phyloP scores from a whole-genome alignment of 1,140 invertebrate genomes.

The Batillaria attramentaria region DNA sequence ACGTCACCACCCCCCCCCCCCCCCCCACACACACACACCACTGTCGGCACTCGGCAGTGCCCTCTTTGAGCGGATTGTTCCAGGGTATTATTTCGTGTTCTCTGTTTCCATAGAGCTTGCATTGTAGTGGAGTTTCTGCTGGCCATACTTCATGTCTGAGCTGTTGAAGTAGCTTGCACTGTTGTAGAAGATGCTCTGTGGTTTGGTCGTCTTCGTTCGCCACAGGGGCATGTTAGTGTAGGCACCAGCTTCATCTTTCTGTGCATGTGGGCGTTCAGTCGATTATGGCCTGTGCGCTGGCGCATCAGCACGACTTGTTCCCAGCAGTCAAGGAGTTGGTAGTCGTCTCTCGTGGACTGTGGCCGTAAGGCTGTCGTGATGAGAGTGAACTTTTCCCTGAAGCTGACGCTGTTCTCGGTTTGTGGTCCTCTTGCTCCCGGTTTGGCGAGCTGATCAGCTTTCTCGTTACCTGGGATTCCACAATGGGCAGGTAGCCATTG shows the following conservation, averaged over 20 bases:
- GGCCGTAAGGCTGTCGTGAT: not conserved
- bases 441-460: not conserved
- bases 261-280: not conserved
- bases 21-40: too few relatives aligned
- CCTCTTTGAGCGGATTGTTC: too few relatives aligned
- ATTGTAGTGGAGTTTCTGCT: not conserved
- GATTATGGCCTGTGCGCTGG: not conserved
- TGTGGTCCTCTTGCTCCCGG: not conserved
- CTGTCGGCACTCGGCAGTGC: too few relatives aligned
- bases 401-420: not conserved
- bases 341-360: not conserved
- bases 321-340: not conserved
- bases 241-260: not conserved
- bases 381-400: not conserved
- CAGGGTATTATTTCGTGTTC: too few relatives aligned
- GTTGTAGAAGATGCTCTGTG: not conserved
- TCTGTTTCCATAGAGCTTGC: not conserved
- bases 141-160: not conserved
- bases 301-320: not conserved
- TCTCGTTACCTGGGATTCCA: not conserved
- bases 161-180: not conserved
- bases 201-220: not conserved
- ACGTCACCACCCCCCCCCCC: too few relatives aligned
- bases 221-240: not conserved
- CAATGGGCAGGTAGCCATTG: too few relatives aligned